These are phyloP conservation scores for Grantiella picta DNA, from an alignment of 2,113 vertebrate species.

Conservation along the genomic window DNA sequence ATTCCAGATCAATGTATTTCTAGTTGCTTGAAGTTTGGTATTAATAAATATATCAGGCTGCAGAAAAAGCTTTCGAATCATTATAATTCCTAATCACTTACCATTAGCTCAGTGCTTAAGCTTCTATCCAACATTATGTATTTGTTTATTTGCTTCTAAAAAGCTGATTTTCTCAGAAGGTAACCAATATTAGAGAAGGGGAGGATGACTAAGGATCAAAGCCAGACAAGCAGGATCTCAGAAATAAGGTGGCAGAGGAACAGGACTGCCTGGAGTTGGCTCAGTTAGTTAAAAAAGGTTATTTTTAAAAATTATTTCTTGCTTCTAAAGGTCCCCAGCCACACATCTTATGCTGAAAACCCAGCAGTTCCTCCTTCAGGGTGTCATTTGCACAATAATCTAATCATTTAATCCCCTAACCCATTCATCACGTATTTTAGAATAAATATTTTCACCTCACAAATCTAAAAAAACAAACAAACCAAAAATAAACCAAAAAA, in stretches of 20 bases:
- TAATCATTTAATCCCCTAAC: no score
- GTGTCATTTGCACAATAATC: not conserved
- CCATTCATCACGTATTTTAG: no score
- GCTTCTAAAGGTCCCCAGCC: not conserved
- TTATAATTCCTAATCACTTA: not conserved
- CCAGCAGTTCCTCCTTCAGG: not conserved
- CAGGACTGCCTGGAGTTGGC: not conserved
- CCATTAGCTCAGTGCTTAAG: not conserved
- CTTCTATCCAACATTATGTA: rapidly evolving
- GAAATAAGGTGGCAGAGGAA: not conserved
- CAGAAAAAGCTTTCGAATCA: not conserved
- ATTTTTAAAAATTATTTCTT: not conserved
- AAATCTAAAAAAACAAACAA: no score
- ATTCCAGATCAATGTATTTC: not conserved
- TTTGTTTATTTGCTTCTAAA: not conserved
- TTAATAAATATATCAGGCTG: not conserved
- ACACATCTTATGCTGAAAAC: rapidly evolving
- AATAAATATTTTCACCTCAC: no score
- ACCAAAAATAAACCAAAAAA: not conserved
- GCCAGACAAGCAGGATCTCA: not conserved
- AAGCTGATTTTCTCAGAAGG: not conserved
- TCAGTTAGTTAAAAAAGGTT: not conserved
- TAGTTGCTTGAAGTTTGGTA: not conserved
- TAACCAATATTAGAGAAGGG: not conserved
- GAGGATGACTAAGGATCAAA: not conserved